Conservation (phyloP, 2,797 vertebrate species). For the Trachops cirrhosus region DNA sequence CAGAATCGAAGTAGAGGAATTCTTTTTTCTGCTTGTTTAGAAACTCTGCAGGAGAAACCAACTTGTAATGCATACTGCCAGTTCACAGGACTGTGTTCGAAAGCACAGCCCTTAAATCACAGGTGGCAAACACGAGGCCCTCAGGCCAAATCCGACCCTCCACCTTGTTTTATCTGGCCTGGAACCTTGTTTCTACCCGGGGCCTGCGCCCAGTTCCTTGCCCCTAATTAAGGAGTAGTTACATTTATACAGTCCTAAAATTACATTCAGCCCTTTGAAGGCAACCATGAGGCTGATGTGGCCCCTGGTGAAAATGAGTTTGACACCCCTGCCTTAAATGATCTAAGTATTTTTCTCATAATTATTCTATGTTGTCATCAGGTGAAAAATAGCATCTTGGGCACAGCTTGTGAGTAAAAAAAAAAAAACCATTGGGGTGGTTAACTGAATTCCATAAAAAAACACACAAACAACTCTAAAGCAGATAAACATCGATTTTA, state of each 20-base stretch:
- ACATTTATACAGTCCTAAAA: too few relatives aligned
- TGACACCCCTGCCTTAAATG: neutral
- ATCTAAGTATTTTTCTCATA: neutral
- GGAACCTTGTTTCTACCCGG: too few relatives aligned
- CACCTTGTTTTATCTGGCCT: too few relatives aligned
- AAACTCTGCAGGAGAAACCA: neutral
- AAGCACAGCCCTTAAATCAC: neutral
- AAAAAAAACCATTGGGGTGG: neutral
- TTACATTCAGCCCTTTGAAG: too few relatives aligned
- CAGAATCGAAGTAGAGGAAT: neutral
- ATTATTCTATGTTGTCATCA: neutral
- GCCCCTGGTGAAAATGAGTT: too few relatives aligned
- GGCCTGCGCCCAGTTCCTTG: too few relatives aligned
- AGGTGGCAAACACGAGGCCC: too few relatives aligned
- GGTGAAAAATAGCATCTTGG: neutral
- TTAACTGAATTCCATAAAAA: neutral
- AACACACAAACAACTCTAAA: neutral
- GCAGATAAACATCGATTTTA: slow-evolving; percentile 48
- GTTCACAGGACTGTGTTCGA: neutral
- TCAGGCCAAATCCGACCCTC: too few relatives aligned
- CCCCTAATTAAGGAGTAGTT: too few relatives aligned
- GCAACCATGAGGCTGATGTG: too few relatives aligned
- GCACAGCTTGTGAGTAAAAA: neutral
- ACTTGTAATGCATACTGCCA: neutral
- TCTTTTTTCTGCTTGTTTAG: neutral